phyloP scores from a whole-genome alignment of 2,888 invertebrate genomes.

The Anthoptus insignis region DNA sequence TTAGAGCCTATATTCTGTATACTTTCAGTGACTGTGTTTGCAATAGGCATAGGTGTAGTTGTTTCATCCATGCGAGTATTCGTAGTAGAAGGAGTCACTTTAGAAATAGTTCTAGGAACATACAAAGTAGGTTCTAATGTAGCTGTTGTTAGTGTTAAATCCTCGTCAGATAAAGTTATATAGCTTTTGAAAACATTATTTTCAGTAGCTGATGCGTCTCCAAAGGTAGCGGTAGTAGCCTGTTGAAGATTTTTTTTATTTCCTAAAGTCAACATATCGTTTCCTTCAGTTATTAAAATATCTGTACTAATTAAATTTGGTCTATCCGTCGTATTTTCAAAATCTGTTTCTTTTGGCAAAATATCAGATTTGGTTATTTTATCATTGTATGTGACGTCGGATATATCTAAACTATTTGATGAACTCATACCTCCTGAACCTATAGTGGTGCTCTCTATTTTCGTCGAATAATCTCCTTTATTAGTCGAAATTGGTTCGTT shows the following conservation, averaged over 20 bases:
- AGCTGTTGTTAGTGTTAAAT: background rate
- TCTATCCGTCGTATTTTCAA: background rate
- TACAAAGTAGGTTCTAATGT: too few species aligned
- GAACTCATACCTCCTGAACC: too few species aligned
- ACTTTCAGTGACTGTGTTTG: background rate
- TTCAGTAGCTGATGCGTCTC: background rate
- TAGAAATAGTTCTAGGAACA: background rate
- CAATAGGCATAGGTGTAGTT: background rate
- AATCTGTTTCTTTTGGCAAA: background rate
- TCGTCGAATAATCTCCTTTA: background rate
- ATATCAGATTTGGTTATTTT: slow-evolving; percentile 13
- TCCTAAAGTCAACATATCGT: background rate
- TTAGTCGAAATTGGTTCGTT: background rate
- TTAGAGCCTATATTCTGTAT: too few species aligned
- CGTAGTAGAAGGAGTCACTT: too few species aligned
- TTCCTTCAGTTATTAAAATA: background rate
- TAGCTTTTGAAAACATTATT: background rate
- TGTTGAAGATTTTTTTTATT: background rate
- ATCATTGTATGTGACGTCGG: slow-evolving; percentile 4
- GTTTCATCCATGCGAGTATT: background rate
- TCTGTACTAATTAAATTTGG: background rate
- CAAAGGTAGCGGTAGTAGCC: too few species aligned
- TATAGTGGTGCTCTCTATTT: background rate
- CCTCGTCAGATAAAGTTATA: background rate
- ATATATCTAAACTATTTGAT: background rate